Evolutionary conservation across 1,140 invertebrate genomes (phyloP), one percentile per base, ranked within the genome.

Genomic region (Drosophila kanapiae): DNA sequence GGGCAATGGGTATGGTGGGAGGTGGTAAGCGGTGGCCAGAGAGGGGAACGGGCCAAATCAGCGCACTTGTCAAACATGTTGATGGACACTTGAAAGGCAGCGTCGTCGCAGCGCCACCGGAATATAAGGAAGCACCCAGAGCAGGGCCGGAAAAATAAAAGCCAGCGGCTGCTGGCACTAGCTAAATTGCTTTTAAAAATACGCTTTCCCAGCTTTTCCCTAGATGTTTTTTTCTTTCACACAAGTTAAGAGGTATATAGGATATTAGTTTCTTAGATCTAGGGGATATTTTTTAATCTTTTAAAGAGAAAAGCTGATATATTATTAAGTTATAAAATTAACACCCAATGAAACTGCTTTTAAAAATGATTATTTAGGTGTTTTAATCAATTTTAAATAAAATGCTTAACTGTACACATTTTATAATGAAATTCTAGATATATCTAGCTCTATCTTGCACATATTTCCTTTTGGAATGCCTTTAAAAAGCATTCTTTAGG

Each of bases 51-150:
- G 48, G 45, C 42, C 60, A 88, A 88, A 88, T 88, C 84, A 90
- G 84, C 80, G 85, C 84, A 90, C 85, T 88, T 88, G 84, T 88
- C 84, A 88, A 88, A 88, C 60, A 88, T 63, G 72, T 75, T 88
- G 84, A 88, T 84, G 85, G 84, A 88, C 84, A 88, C 85, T 88
- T 90, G 85, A 88, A 88, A 90, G 79, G 81, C 81, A 72, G 38
- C 68, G 43, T 38, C 60, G 62, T 31, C 31, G 60, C 45, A 45
- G 58, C 31, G 48, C 43, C 49, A 60, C 38, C 45, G 68, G 57
- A 43, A 75, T 62, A 29, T 29, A 23, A 14, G 16, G 16, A 72
- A 75, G 43, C n/a, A 60, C 9, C 56, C 23, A 14, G 18, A 45
- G 29, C 27, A 51, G 29, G 23, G 16, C 23, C 29, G 27, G 18